Evolutionary conservation across 2,888 invertebrate species (phyloP).

Genomic region (Hoplodrina blanda): DNA sequence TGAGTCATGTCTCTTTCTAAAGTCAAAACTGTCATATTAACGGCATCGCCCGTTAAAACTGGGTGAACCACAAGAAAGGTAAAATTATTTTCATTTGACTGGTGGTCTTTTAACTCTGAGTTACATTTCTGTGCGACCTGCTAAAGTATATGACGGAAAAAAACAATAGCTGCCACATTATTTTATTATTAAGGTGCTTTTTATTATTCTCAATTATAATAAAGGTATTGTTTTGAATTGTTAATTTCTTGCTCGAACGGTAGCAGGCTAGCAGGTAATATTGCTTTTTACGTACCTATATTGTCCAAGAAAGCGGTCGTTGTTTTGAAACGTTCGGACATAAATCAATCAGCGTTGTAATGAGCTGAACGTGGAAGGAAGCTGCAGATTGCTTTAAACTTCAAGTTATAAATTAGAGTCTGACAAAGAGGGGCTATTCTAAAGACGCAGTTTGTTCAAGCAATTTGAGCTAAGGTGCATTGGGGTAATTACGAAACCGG

Average conservation of each 20-base stretch:
- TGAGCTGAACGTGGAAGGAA: constrained; percentile 1
- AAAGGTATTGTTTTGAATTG: constrained; percentile 15
- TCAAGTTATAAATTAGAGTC: constrained; percentile 8
- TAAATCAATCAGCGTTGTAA: constrained; percentile 8
- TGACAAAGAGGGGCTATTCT: constrained; percentile 6
- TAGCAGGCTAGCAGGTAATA: not conserved
- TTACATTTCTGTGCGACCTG: constrained; percentile 3
- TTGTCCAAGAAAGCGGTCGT: constrained; percentile 1
- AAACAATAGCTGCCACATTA: constrained; percentile 24
- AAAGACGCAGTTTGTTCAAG: not conserved
- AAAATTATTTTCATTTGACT: constrained; percentile 36
- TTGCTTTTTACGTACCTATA: not conserved
- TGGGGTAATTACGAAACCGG: no score
- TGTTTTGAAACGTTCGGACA: not conserved
- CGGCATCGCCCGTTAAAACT: not conserved
- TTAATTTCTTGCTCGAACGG: constrained; percentile 8
- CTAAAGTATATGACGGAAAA: constrained; percentile 1
- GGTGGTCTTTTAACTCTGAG: constrained; percentile 3
- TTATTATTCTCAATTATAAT: constrained; percentile 14
- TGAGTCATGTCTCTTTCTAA: not conserved
- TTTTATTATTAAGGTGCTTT: constrained; percentile 13
- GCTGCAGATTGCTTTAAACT: constrained; percentile 6
- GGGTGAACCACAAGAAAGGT: constrained; percentile 1
- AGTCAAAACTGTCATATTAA: not conserved
- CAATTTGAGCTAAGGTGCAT: not conserved